These are phyloP conservation scores for Anarrhichthys ocellatus DNA, from an alignment of 2,113 vertebrate genomes.

Conservation along the genomic window DNA sequence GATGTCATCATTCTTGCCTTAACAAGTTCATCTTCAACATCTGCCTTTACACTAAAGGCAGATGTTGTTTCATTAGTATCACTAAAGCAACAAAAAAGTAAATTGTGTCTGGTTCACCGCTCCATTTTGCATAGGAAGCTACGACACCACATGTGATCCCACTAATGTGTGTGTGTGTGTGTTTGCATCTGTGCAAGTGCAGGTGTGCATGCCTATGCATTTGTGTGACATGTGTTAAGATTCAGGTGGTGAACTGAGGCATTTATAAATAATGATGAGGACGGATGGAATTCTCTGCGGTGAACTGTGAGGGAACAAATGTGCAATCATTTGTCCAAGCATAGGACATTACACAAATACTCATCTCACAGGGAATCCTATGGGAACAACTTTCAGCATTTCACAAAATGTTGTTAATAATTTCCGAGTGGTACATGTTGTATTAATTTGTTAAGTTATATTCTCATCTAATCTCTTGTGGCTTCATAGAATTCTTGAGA, in stretches of 20 bases:
- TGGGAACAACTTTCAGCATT: constrained; percentile 9
- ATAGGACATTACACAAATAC: neutral
- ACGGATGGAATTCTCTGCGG: constrained; percentile 43
- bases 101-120: neutral
- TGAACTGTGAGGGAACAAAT: constrained; percentile 42
- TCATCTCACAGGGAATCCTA: constrained; percentile 13
- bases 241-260: constrained; percentile 38
- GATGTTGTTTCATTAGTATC: neutral
- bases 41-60: neutral
- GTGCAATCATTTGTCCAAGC: constrained; percentile 27
- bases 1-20: neutral
- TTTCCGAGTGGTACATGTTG: neutral
- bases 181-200: neutral
- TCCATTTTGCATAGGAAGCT: constrained; percentile 1
- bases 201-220: neutral
- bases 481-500: neutral
- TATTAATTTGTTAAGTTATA: neutral
- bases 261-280: constrained; percentile 58
- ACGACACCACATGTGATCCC: neutral
- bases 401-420: constrained; percentile 4
- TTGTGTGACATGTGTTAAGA: constrained; percentile 29
- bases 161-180: neutral
- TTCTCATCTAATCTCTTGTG: neutral
- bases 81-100: neutral
- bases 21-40: neutral